Conservation (phyloP, 2,113 vertebrate genomes). For the Tauraco erythrolophus region DNA sequence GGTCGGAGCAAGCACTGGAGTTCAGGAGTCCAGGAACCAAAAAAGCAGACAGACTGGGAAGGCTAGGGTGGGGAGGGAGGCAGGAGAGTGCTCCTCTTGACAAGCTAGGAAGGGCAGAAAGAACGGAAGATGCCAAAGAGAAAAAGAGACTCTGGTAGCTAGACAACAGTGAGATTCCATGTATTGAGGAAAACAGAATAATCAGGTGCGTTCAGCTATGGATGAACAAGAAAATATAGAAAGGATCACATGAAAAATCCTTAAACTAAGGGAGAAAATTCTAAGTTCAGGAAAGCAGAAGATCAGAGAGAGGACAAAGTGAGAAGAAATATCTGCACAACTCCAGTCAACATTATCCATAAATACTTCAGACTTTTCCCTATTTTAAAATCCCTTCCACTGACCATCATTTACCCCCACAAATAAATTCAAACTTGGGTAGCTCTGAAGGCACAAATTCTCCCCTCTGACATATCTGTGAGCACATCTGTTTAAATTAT, state of each 20-base stretch:
- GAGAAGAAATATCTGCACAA: neutral
- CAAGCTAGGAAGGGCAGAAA: neutral
- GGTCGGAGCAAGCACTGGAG: neutral
- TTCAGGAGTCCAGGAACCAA: constrained; percentile 15
- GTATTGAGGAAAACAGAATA: neutral
- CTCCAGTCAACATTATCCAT: neutral
- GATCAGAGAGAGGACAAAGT: neutral
- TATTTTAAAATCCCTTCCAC: neutral
- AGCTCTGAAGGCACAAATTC: neutral
- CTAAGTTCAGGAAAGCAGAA: neutral
- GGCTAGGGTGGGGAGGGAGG: neutral
- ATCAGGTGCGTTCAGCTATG: neutral
- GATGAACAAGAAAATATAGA: neutral
- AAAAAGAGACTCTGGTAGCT: neutral
- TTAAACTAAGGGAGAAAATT: neutral
- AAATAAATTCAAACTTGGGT: neutral
- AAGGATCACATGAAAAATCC: neutral
- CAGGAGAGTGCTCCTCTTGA: neutral
- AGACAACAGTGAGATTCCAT: neutral
- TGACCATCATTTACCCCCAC: neutral
- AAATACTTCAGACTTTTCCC: neutral
- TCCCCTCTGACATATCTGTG: neutral
- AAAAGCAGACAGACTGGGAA: neutral
- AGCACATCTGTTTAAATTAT: neutral
- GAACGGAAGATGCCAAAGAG: neutral